phyloP scores from a whole-genome alignment of 2,888 invertebrate genomes.

The Rhimphoctona megacephalus region DNA sequence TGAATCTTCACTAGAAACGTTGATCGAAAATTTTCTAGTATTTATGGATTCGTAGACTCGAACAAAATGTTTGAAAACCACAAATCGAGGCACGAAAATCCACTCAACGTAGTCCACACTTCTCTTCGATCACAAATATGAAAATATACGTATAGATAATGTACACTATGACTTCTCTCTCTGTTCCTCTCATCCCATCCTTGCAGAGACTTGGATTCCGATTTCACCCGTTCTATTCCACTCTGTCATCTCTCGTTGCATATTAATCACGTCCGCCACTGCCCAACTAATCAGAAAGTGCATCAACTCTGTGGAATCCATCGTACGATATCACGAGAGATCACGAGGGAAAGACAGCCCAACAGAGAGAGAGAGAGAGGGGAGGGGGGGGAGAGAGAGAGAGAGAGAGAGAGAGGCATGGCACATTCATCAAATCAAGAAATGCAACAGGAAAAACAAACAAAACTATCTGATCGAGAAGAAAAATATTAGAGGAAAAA shows the following conservation, averaged over 20 bases:
- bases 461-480: conserved; percentile 28
- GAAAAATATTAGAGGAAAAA: conserved; percentile 19
- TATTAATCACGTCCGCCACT: conserved; percentile 77
- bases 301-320: conserved; percentile 43
- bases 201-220: conserved; percentile 13
- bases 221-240: conserved; percentile 36
- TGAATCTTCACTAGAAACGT: background rate
- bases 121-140: conserved; percentile 9
- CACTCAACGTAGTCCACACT: background rate
- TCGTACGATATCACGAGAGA: conserved; percentile 57
- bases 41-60: background rate
- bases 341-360: conserved; percentile 31
- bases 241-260: conserved; percentile 76
- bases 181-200: conserved; percentile 12
- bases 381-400: background rate
- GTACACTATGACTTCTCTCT: background rate
- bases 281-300: conserved; percentile 64
- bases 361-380: background rate
- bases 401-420: background rate
- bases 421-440: conserved; percentile 79
- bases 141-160: background rate
- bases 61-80: background rate
- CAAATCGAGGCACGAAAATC: conserved; percentile 16
- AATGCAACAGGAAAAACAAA: conserved; percentile 71
- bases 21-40: background rate